A percentile compares a stretch with the other conserved stretches of the same genome.
These are phyloP conservation scores for Pocillopora grandis DNA, from an alignment of 92 coral and sea anemone species.

Conservation along the genomic window DNA sequence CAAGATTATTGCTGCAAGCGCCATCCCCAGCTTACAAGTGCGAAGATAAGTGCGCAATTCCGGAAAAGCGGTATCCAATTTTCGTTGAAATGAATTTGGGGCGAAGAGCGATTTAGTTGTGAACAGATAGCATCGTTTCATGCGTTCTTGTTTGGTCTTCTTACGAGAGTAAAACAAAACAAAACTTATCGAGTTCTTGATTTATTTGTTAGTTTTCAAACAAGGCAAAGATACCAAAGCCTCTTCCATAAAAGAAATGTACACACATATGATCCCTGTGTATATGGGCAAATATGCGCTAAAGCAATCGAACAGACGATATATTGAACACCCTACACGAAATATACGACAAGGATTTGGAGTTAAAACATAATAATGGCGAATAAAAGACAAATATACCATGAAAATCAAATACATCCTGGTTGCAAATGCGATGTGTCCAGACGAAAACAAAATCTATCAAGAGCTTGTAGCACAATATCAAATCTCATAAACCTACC, in stretches of 20 bases:
- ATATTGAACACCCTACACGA: neutral
- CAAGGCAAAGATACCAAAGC: conserved; percentile 18
- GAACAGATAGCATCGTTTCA: neutral
- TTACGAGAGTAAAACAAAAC: neutral
- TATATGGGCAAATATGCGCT: conserved; percentile 7
- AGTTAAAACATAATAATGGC: conserved; percentile 25
- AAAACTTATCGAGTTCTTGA: neutral
- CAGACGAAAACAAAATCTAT: conserved; percentile 18
- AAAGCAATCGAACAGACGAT: conserved; percentile 10
- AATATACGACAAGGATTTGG: conserved; percentile 3
- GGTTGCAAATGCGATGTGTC: neutral
- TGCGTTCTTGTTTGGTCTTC: neutral
- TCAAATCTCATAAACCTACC: conserved; percentile 19
- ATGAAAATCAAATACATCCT: neutral
- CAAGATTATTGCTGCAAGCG: neutral
- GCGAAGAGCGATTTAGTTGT: neutral
- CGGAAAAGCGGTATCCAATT: conserved; percentile 28
- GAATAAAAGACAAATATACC: conserved; percentile 7
- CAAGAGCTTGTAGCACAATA: neutral
- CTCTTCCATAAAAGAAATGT: conserved; percentile 23
- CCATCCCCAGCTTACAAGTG: neutral
- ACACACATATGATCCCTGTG: conserved; percentile 24
- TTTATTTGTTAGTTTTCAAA: neutral
- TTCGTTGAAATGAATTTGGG: neutral
- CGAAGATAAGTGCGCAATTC: conserved; percentile 16